phyloP scores from a whole-genome alignment of 2,113 vertebrate genomes.

The Odocoileus hemionus region DNA sequence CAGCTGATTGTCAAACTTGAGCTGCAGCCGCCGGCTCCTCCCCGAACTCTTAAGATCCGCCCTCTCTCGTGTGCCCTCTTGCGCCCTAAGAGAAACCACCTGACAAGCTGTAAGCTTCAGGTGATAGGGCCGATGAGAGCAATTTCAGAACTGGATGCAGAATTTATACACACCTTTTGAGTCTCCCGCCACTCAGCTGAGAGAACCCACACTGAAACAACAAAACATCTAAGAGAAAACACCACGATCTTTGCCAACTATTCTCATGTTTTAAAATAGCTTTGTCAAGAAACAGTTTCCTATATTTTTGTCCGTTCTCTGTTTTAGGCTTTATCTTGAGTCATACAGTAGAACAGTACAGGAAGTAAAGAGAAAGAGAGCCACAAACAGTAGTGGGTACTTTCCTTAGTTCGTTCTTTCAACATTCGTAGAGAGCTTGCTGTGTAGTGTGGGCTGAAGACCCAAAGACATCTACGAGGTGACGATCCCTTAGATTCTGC shows the following conservation, averaged over 20 bases:
- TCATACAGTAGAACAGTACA: neutral
- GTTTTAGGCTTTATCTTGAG: neutral
- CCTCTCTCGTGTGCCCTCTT: neutral
- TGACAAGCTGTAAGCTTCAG: neutral
- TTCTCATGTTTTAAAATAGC: neutral
- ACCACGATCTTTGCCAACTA: neutral
- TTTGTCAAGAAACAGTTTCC: neutral
- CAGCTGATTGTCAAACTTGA: slow-evolving; percentile 47
- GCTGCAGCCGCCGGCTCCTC: neutral
- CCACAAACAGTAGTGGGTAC: neutral
- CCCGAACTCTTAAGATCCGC: slow-evolving; percentile 14
- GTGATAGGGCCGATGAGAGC: neutral
- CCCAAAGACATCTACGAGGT: neutral
- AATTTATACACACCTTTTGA: neutral
- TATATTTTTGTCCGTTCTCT: neutral
- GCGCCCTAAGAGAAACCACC: neutral
- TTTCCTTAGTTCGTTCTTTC: neutral
- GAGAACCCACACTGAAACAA: neutral
- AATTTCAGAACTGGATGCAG: neutral
- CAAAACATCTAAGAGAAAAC: neutral
- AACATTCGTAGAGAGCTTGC: neutral
- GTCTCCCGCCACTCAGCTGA: neutral
- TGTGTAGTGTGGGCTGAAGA: neutral
- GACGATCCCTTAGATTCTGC: neutral
- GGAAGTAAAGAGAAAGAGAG: neutral